phyloP scores from a whole-genome alignment of 2,888 invertebrate species.

The Phymatocera aterrima region DNA sequence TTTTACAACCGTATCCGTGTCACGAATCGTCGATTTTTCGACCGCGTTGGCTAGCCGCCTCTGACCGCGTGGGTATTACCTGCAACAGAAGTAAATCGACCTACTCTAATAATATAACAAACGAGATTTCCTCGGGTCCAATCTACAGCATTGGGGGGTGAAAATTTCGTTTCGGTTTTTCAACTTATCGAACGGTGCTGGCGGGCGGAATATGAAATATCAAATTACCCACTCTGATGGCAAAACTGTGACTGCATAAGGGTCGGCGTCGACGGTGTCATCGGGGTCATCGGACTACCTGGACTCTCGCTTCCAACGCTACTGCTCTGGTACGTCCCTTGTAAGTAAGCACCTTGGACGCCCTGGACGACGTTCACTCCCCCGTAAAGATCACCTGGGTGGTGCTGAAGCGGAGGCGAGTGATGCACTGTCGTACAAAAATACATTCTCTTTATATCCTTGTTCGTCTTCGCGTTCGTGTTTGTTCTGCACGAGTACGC shows the following conservation, averaged over 20 bases:
- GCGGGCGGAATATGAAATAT: not conserved
- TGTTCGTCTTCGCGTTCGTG: not conserved
- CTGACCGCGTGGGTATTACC: constrained; percentile 35
- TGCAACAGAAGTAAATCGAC: constrained; percentile 39
- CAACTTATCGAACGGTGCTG: not conserved
- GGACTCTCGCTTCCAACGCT: constrained; percentile 69
- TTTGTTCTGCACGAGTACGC: not conserved
- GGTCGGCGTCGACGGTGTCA: constrained; percentile 67
- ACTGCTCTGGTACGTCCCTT: constrained; percentile 64
- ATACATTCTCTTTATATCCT: no score
- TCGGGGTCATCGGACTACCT: constrained; percentile 67
- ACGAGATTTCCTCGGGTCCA: not conserved
- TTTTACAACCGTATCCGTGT: not conserved
- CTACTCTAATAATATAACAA: constrained; percentile 27
- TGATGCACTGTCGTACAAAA: constrained; percentile 62
- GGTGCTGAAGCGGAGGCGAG: constrained; percentile 67
- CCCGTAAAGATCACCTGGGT: constrained; percentile 63
- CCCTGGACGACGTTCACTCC: constrained; percentile 62
- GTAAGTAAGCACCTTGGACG: constrained; percentile 61
- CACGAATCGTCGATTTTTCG: not conserved
- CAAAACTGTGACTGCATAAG: constrained; percentile 68
- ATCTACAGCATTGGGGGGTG: not conserved
- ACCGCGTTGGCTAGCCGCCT: constrained; percentile 1
- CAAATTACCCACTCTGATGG: constrained; percentile 63
- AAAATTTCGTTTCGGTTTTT: not conserved